phyloP scores from a whole-genome alignment of 1,140 invertebrate species.

The Aphaenogaster floridana region DNA sequence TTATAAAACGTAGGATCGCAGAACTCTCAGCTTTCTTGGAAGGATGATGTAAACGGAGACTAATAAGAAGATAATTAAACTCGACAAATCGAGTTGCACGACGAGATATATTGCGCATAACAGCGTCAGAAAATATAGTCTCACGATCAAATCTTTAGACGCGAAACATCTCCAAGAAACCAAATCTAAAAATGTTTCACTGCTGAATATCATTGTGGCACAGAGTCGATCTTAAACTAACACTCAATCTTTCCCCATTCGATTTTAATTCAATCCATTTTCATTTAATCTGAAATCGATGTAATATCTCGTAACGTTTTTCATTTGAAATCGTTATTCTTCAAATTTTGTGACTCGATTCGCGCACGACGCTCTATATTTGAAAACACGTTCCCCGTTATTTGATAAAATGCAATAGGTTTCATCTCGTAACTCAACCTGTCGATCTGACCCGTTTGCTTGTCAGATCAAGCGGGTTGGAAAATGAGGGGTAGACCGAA shows the following conservation, averaged over 20 bases:
- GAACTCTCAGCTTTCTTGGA: conserved; percentile 4
- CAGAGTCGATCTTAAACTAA: background rate
- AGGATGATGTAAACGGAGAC: background rate
- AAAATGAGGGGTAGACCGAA: conserved; percentile 36
- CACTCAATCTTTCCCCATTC: background rate
- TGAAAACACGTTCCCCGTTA: background rate
- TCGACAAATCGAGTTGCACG: conserved; percentile 15
- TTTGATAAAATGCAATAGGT: background rate
- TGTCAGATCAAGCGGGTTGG: conserved; percentile 4
- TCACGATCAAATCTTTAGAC: background rate
- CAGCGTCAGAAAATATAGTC: background rate
- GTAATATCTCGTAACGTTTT: background rate
- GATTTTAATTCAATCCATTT: background rate
- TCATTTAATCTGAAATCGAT: background rate
- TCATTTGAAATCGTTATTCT: background rate
- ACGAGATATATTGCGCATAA: background rate
- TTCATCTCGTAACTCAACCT: background rate
- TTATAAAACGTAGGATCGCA: background rate
- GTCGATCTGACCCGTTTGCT: background rate
- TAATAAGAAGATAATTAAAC: background rate
- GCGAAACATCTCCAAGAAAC: background rate
- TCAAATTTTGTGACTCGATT: background rate
- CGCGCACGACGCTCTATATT: no score
- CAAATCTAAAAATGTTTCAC: background rate
- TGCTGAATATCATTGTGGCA: background rate